Percentiles rank a stretch among this genome's conserved stretches.
These are phyloP conservation scores for Nephrotoma guestfalica DNA, from an alignment of 2,888 invertebrate species.

Conservation along the genomic window DNA sequence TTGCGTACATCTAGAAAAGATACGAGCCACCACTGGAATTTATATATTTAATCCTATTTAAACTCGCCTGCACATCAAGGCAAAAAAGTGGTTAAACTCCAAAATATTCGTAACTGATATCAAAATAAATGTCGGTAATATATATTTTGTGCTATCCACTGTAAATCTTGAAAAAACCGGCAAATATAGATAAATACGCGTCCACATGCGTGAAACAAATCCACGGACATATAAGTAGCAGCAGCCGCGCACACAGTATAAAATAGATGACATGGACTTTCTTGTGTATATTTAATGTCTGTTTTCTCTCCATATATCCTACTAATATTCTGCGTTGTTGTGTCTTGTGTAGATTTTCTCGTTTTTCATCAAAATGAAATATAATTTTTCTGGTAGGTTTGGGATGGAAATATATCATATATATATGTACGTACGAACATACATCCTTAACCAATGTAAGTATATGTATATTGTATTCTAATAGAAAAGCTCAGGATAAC, in stretches of 20 bases:
- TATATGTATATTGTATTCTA: neutral
- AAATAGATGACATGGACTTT: constrained; percentile 2
- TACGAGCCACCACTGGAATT: neutral
- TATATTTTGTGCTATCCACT: neutral
- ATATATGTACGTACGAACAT: neutral
- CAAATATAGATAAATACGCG: neutral
- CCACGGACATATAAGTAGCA: neutral
- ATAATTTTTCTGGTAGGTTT: neutral
- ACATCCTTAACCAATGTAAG: neutral
- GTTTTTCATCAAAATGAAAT: constrained; percentile 1
- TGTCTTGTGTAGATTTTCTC: neutral
- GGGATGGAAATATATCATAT: neutral
- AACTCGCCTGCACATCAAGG: neutral
- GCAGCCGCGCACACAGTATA: neutral
- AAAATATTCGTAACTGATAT: neutral
- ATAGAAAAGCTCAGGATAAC: neutral
- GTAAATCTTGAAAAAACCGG: neutral
- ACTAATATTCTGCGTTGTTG: neutral
- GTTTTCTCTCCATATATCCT: neutral
- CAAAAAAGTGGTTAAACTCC: neutral
- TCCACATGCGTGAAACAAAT: neutral
- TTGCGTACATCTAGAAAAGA: too few species aligned
- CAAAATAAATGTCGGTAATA: neutral
- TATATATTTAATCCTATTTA: neutral
- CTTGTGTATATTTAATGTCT: neutral